Evolutionary conservation across 2,888 invertebrate species (phyloP).

Genomic region (Thysanoteuthis rhombus): DNA sequence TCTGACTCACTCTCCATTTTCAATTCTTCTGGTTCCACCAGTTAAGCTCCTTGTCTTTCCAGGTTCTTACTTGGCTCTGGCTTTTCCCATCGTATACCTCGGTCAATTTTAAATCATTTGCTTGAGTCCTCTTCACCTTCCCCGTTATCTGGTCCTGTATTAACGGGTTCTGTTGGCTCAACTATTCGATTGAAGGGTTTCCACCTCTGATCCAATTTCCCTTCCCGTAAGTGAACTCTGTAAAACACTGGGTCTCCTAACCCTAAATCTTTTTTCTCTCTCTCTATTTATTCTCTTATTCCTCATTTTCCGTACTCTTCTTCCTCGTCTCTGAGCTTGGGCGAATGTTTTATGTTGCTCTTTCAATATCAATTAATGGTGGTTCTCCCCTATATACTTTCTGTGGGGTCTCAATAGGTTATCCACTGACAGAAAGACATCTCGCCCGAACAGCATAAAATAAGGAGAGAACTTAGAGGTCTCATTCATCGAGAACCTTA

Average conservation of each 20-base stretch:
- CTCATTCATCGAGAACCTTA: too few relatives aligned
- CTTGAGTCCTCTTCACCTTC: not conserved
- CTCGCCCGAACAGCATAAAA: too few relatives aligned
- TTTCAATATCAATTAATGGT: too few relatives aligned
- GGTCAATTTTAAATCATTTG: conserved; percentile 27
- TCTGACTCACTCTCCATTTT: too few relatives aligned
- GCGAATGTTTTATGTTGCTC: too few relatives aligned
- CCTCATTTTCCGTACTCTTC: too few relatives aligned
- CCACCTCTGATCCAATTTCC: conserved; percentile 35
- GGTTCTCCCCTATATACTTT: too few relatives aligned
- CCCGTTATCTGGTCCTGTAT: conserved; percentile 27
- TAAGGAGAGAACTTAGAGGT: too few relatives aligned
- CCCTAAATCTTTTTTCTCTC: not conserved
- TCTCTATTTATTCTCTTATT: too few relatives aligned
- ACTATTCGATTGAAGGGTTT: conserved; percentile 35
- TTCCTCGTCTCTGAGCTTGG: too few relatives aligned
- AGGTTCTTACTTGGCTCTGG: not conserved
- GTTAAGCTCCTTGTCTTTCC: not conserved
- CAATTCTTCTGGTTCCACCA: conserved; percentile 29
- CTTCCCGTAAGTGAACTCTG: conserved; percentile 33
- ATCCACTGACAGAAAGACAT: too few relatives aligned
- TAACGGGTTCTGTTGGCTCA: conserved; percentile 33
- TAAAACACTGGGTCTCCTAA: conserved; percentile 36
- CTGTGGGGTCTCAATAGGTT: too few relatives aligned
- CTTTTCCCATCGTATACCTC: not conserved